Evolutionary conservation across 2,113 vertebrate genomes (phyloP).

Genomic region (Sus scrofa): DNA sequence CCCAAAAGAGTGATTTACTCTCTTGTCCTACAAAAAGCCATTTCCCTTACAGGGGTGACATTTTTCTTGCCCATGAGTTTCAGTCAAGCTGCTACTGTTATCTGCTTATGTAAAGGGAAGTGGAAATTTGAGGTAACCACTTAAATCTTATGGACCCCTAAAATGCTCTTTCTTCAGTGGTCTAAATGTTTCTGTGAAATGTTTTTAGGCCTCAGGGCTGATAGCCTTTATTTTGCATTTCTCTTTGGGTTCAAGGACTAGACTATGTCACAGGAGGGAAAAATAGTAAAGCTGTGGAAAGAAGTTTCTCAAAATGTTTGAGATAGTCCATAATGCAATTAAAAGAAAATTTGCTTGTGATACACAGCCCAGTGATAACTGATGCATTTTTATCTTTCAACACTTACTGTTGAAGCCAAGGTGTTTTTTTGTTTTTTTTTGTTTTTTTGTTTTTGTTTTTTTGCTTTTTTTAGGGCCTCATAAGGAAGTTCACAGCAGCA

Average conservation of each 20-base stretch:
- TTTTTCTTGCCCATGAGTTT: conserved; percentile 13
- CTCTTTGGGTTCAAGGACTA: neutral
- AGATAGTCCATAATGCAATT: neutral
- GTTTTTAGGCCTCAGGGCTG: neutral
- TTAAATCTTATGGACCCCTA: neutral
- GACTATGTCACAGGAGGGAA: neutral
- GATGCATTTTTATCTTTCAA: neutral
- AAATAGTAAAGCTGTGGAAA: neutral
- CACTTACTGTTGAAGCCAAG: conserved; percentile 40
- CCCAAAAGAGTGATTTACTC: conserved; percentile 29
- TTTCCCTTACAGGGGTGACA: conserved; percentile 30
- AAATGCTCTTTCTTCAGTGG: neutral
- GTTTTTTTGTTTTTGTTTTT: too few relatives aligned
- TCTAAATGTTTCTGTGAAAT: neutral
- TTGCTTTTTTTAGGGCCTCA: too few relatives aligned
- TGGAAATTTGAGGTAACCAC: neutral
- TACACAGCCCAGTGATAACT: neutral
- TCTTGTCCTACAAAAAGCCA: neutral
- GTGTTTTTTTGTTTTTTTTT: too few relatives aligned
- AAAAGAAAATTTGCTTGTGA: neutral
- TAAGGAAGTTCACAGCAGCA: too few relatives aligned
- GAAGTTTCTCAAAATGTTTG: neutral
- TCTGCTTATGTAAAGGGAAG: neutral
- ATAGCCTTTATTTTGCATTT: conserved; percentile 33
- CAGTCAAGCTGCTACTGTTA: neutral